Conservation (phyloP, 2,113 vertebrate species). For the Corythaeola cristata region DNA sequence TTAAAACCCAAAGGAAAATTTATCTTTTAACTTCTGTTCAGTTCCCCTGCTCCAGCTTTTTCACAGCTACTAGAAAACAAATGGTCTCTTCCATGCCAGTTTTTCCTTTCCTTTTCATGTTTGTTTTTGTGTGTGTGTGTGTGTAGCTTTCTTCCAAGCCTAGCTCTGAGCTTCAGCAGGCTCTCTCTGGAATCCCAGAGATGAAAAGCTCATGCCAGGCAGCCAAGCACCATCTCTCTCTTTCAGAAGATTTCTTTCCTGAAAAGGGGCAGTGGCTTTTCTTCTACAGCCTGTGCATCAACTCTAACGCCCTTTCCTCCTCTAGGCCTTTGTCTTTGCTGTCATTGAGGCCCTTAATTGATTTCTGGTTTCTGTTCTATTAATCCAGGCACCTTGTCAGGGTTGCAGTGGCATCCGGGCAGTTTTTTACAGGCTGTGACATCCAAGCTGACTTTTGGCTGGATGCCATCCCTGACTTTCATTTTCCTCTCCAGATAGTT, state of each 20-base stretch:
- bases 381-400: background rate
- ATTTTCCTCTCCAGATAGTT: background rate
- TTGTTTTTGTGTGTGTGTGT: background rate
- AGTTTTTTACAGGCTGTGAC: background rate
- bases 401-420: background rate
- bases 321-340: background rate
- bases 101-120: background rate
- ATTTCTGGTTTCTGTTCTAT: background rate
- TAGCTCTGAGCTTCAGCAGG: conserved; percentile 18
- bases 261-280: background rate
- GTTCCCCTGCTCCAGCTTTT: background rate
- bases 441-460: background rate
- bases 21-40: background rate
- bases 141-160: background rate
- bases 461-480: background rate
- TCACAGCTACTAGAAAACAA: background rate
- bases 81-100: background rate
- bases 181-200: conserved; percentile 9
- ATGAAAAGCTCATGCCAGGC: background rate
- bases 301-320: background rate
- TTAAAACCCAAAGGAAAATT: background rate
- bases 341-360: background rate
- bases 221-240: background rate
- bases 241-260: background rate
- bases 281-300: background rate